phyloP scores from a whole-genome alignment of 2,797 vertebrate species.

The Neosilurus hyrtlii region DNA sequence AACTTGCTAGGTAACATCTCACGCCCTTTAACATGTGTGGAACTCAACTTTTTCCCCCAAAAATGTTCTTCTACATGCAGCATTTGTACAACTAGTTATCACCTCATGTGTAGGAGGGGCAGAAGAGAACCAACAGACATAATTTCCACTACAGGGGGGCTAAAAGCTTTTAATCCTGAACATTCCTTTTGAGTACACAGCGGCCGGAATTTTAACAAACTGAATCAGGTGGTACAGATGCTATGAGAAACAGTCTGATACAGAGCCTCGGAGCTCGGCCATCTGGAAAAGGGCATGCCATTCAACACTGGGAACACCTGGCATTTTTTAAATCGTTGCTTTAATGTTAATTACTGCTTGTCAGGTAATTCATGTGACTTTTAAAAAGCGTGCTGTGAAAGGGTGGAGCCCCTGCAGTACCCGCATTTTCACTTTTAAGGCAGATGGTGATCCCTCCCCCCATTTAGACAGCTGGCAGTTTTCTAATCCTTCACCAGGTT shows the following conservation, averaged over 20 bases:
- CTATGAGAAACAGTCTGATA: slow-evolving; percentile 46
- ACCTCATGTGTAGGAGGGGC: neutral
- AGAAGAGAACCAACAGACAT: slow-evolving; percentile 8
- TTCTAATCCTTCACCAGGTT: slow-evolving; percentile 50
- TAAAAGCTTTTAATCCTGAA: slow-evolving; percentile 45
- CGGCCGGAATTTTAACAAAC: slow-evolving; percentile 44
- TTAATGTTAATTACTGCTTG: slow-evolving; percentile 46
- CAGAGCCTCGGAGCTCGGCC: slow-evolving; percentile 47
- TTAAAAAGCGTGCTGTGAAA: slow-evolving; percentile 22
- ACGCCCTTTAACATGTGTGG: neutral
- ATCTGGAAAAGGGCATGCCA: slow-evolving; percentile 49
- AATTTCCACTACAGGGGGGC: slow-evolving; percentile 24
- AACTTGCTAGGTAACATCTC: neutral
- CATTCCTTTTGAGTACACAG: slow-evolving; percentile 40
- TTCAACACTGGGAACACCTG: slow-evolving; percentile 39
- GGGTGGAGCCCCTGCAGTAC: neutral
- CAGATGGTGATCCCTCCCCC: slow-evolving; percentile 38
- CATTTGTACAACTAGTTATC: neutral
- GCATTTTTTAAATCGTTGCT: slow-evolving; percentile 29
- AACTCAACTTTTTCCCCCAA: neutral
- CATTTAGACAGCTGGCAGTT: slow-evolving; percentile 50
- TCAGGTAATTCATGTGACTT: slow-evolving; percentile 51
- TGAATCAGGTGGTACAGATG: slow-evolving; percentile 49
- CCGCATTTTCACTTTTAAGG: slow-evolving; percentile 11
- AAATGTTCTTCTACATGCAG: neutral